phyloP scores from a whole-genome alignment of 2,113 vertebrate genomes.

The Ceratotherium simum region DNA sequence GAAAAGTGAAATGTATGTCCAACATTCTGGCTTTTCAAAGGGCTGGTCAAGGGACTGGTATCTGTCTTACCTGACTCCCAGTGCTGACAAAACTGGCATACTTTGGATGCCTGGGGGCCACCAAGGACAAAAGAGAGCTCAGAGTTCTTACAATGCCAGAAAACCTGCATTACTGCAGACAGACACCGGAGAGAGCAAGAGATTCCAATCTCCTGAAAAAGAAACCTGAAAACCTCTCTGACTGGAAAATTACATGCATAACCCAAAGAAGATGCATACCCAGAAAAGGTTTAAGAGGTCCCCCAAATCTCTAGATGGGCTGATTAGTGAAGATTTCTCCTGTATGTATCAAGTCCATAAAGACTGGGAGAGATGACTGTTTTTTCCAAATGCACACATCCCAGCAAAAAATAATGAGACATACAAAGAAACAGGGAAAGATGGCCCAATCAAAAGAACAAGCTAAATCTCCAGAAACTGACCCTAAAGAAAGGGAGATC shows the following conservation, averaged over 20 bases:
- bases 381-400: slow-evolving; percentile 22
- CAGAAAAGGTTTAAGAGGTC: neutral
- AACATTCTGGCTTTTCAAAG: neutral
- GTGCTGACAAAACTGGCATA: neutral
- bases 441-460: neutral
- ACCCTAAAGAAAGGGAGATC: neutral
- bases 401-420: neutral
- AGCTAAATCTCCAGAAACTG: neutral
- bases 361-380: neutral
- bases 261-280: neutral
- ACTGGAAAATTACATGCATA: neutral
- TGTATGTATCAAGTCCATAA: neutral
- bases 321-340: neutral
- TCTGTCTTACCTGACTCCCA: neutral
- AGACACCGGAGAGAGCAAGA: neutral
- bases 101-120: neutral
- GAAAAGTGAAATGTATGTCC: neutral
- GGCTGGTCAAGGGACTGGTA: neutral
- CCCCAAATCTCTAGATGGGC: neutral
- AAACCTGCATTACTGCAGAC: neutral
- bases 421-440: neutral
- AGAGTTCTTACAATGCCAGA: neutral
- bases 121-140: neutral
- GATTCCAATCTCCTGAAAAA: neutral
- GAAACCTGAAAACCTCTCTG: neutral